A percentile compares a stretch with the other conserved stretches of the same genome.
Conservation (phyloP, 92 coral and sea anemone species). For the Siderastrea siderea region DNA sequence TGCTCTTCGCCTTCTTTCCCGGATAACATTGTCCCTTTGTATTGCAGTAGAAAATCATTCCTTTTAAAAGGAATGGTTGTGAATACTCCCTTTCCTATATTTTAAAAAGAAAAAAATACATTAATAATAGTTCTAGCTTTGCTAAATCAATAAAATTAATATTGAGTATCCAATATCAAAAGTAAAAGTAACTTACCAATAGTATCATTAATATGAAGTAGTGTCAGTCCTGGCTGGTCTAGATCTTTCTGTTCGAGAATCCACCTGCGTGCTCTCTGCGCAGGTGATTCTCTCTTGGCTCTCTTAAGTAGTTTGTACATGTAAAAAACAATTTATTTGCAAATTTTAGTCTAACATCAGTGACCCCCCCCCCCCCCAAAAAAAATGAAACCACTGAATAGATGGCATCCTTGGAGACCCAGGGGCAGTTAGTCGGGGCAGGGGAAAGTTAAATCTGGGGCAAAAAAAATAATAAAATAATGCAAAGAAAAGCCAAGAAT, state of each 20-base stretch:
- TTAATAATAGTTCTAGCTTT: too few relatives aligned
- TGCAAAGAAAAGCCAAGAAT: neutral
- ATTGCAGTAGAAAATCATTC: slow-evolving; percentile 46
- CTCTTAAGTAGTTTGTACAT: neutral
- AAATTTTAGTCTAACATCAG: too few relatives aligned
- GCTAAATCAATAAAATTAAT: too few relatives aligned
- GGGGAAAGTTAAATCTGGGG: neutral
- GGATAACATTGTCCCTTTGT: slow-evolving; percentile 11
- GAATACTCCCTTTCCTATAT: slow-evolving; percentile 43
- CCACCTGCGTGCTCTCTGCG: neutral
- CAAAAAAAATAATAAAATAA: neutral
- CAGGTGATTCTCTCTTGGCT: slow-evolving; percentile 17
- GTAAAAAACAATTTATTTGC: too few relatives aligned
- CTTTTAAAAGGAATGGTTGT: slow-evolving; percentile 16
- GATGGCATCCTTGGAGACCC: neutral
- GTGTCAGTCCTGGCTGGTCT: slow-evolving; percentile 11
- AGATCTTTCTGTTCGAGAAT: neutral
- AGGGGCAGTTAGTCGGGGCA: neutral
- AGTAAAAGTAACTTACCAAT: slow-evolving; percentile 21
- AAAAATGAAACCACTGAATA: too few relatives aligned
- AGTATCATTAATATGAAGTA: neutral
- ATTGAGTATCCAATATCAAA: neutral
- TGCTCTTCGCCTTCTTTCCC: slow-evolving; percentile 11
- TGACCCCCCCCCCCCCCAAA: too few relatives aligned
- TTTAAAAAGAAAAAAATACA: neutral